These are phyloP conservation scores for Ornithoptera alexandrae DNA, from an alignment of 2,888 invertebrate species.

Conservation along the genomic window DNA sequence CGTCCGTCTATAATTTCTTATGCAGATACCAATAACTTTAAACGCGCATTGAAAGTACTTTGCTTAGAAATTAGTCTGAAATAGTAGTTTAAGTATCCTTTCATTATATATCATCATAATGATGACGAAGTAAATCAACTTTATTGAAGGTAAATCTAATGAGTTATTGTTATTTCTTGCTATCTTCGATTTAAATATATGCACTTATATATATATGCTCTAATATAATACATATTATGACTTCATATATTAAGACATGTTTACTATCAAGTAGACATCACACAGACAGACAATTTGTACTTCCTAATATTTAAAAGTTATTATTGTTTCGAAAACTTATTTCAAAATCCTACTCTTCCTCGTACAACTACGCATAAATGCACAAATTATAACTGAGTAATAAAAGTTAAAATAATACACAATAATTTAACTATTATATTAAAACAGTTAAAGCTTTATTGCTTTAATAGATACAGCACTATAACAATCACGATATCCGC, in stretches of 20 bases:
- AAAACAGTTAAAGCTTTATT: constrained; percentile 36
- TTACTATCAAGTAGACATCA: too few species aligned
- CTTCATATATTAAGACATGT: not conserved
- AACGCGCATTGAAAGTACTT: constrained; percentile 22
- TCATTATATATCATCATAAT: constrained; percentile 12
- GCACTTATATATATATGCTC: too few species aligned
- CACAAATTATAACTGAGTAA: not conserved
- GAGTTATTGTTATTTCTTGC: not conserved
- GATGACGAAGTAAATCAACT: not conserved
- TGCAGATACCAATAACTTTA: constrained; percentile 39
- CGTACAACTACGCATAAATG: not conserved
- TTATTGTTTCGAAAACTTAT: too few species aligned
- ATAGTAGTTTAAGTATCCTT: constrained; percentile 12
- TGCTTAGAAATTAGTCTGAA: constrained; percentile 16
- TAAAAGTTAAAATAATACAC: not conserved
- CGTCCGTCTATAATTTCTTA: constrained; percentile 43
- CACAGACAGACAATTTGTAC: too few species aligned
- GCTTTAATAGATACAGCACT: constrained; percentile 42
- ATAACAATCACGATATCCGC: constrained; percentile 44
- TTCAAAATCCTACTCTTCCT: not conserved
- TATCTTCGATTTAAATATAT: not conserved
- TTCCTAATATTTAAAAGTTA: too few species aligned
- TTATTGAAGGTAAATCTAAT: not conserved
- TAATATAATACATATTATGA: not conserved
- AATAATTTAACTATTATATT: constrained; percentile 35